Percentiles rank a stretch among this genome's conserved stretches.
These are phyloP conservation scores for Hydrolagus affinis DNA, from an alignment of 2,113 vertebrate species.

Conservation along the genomic window DNA sequence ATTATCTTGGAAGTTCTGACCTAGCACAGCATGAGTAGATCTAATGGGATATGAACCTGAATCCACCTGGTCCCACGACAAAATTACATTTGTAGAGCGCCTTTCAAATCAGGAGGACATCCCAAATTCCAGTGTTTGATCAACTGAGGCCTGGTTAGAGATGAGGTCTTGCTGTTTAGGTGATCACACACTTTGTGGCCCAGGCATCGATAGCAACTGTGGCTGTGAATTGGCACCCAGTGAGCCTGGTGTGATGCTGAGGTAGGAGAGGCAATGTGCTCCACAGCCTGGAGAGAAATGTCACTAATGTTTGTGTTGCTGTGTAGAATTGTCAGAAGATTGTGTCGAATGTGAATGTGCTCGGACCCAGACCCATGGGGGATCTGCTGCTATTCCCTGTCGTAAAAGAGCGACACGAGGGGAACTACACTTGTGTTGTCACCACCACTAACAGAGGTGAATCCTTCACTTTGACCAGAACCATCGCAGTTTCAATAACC, in stretches of 20 bases:
- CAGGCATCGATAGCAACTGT: not conserved
- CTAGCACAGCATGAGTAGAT: too few relatives aligned
- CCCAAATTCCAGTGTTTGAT: too few relatives aligned
- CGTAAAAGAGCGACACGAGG: constrained; percentile 47
- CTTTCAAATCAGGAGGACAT: too few relatives aligned
- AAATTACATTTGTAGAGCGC: too few relatives aligned
- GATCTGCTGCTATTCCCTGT: constrained; percentile 48
- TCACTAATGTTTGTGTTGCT: not conserved
- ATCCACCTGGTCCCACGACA: too few relatives aligned
- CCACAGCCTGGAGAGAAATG: not conserved
- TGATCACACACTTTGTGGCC: constrained; percentile 1
- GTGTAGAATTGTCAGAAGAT: constrained; percentile 46
- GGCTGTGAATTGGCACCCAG: constrained; percentile 1
- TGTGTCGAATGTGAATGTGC: constrained; percentile 42
- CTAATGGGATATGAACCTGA: too few relatives aligned
- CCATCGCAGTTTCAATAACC: constrained; percentile 63
- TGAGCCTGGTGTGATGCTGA: not conserved
- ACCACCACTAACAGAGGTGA: constrained; percentile 57
- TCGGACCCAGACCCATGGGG: constrained; percentile 35
- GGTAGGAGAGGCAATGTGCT: not conserved
- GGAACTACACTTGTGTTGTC: constrained; percentile 71
- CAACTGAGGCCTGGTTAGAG: too few relatives aligned
- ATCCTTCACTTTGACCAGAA: constrained; percentile 64
- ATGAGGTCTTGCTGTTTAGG: too few relatives aligned
- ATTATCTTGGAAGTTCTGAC: too few relatives aligned